Base-by-base conservation (phyloP, 1,140 invertebrate species). In the Drosophila sproati region DNA sequence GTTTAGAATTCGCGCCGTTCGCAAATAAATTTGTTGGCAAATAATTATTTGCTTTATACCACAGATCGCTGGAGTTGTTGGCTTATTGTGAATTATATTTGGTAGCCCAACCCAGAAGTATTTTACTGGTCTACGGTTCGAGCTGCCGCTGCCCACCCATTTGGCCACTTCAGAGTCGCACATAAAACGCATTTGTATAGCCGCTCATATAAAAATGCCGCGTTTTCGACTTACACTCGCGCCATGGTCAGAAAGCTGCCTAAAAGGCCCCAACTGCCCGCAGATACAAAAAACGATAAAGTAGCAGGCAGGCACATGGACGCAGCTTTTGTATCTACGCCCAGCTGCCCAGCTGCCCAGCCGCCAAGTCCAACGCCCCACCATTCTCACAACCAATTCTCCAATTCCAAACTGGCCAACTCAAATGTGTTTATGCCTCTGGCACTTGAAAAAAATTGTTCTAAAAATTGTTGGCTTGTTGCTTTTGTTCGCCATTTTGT, bases 401-500 rank as follows among this genome's bases (percentile, higher is more conserved):
- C 39, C 10, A 6, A 43, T 43, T 43, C 10, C 39, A 50, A 61
- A 71, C 54, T 59, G 56, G 39, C 57, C 54, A 54, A 64, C 67
- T 75, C 73, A 78, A 70, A 76, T 78, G 77, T 78, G 77, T 78
- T 78, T 76, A 76, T 78, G 77, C 77, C 77, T 52, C 62, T 75
- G 73, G 77, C 77, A 78, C 77, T 78, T 78, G 77, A 88, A 83
- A 64, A 71, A 78, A 85, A 83, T 83, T 80, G 82, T 87, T 87
- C 82, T 88, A 87, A 87, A 86, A 87, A 87, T 87, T 85, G 77
- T 88, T 87, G 82, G 82, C 82, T 87, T 87, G 82, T 87, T 87
- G 82, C 82, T 87, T 88, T 87, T 87, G 82, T 83, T 87, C 77
- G 83, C 77, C 82, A 88, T 87, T 87, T 88, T 41, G 39, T 43